phyloP scores from a whole-genome alignment of 2,797 vertebrate species.

The Sebastes alutus region DNA sequence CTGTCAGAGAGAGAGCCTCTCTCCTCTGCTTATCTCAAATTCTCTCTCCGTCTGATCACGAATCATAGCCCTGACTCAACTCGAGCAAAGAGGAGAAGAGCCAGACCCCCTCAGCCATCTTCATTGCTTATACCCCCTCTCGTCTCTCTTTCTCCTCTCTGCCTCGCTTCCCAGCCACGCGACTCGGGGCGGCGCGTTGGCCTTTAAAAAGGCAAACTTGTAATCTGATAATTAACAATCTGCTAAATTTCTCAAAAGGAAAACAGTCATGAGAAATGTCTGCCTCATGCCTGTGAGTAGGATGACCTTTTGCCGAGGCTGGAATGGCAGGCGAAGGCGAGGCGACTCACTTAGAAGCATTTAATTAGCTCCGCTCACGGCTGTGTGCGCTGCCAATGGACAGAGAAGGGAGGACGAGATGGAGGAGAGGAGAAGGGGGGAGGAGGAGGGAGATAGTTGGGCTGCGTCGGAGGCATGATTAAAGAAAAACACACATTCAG shows the following conservation, averaged over 20 bases:
- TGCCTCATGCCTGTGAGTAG: constrained; percentile 77
- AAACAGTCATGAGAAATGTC: constrained; percentile 81
- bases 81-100: constrained; percentile 48
- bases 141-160: background rate
- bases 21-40: constrained; percentile 58
- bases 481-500: constrained; percentile 7
- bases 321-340: constrained; percentile 68
- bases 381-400: constrained; percentile 67
- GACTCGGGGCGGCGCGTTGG: constrained; percentile 69
- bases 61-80: constrained; percentile 62
- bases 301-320: constrained; percentile 79
- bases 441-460: constrained; percentile 17
- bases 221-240: constrained; percentile 87
- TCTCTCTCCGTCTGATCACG: constrained; percentile 56
- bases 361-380: constrained; percentile 83
- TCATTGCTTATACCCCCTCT: constrained; percentile 12
- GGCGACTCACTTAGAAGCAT: constrained; percentile 83
- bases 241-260: constrained; percentile 80
- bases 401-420: constrained; percentile 31
- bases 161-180: constrained; percentile 31
- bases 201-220: constrained; percentile 80
- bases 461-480: background rate
- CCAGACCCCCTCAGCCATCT: constrained; percentile 50
- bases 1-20: constrained; percentile 42
- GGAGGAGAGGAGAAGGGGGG: background rate